phyloP scores from a whole-genome alignment of 2,797 vertebrate species.

The Danio kyathit region DNA sequence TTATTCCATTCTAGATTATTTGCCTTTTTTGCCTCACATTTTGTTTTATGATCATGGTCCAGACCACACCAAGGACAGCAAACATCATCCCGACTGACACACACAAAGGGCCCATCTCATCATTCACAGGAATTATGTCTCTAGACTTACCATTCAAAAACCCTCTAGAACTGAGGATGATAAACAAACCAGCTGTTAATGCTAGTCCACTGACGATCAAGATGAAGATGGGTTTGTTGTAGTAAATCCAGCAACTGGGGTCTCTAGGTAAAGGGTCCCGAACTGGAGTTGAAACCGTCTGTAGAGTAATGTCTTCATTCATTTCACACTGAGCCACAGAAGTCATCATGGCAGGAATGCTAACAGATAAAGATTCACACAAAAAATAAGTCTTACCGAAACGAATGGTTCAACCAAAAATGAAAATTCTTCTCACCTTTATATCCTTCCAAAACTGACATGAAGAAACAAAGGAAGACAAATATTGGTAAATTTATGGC shows the following conservation, averaged over 20 bases:
- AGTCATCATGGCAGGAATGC: slow-evolving; percentile 32
- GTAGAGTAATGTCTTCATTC: slow-evolving; percentile 23
- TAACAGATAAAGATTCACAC: too few relatives aligned
- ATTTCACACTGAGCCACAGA: slow-evolving; percentile 37
- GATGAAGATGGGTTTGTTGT: slow-evolving; percentile 74
- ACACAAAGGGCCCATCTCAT: slow-evolving; percentile 65
- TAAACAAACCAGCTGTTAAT: slow-evolving; percentile 57
- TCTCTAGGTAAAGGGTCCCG: neutral
- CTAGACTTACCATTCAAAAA: neutral
- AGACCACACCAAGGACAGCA: slow-evolving; percentile 72
- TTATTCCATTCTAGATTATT: slow-evolving; percentile 17
- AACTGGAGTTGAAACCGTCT: slow-evolving; percentile 52
- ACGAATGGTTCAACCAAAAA: neutral
- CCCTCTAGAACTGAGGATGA: slow-evolving; percentile 66
- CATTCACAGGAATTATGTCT: neutral
- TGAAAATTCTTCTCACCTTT: neutral
- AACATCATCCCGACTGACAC: slow-evolving; percentile 75
- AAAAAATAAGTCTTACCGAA: neutral
- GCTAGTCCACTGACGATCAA: slow-evolving; percentile 68
- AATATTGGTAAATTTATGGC: too few relatives aligned
- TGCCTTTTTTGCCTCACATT: slow-evolving; percentile 60
- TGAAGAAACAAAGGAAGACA: neutral
- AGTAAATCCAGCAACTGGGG: slow-evolving; percentile 63
- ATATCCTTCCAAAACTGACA: neutral
- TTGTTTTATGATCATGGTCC: slow-evolving; percentile 74